Percentiles rank a stretch among this genome's conserved stretches.
These are phyloP conservation scores for Temnothorax ravouxi DNA, from an alignment of 2,888 invertebrate genomes.

Conservation along the genomic window DNA sequence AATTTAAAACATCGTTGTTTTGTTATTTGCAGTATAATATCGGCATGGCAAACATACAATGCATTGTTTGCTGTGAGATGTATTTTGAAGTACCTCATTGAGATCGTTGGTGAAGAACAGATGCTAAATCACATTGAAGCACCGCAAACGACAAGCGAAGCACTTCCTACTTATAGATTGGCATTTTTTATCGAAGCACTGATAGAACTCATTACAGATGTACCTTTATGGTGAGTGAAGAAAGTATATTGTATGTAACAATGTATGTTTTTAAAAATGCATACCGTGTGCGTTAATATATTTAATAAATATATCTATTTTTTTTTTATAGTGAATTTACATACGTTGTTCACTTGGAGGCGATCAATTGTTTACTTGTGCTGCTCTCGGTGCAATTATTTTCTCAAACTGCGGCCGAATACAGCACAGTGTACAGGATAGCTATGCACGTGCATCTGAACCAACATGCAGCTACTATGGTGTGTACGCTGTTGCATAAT, in stretches of 20 bases:
- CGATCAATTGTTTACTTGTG: slow-evolving; percentile 94
- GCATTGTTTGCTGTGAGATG: slow-evolving; percentile 96
- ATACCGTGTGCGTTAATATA: slow-evolving; percentile 1
- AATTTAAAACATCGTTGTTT: slow-evolving; percentile 25
- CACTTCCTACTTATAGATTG: slow-evolving; percentile 83
- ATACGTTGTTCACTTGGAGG: slow-evolving; percentile 95
- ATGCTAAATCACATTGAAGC: slow-evolving; percentile 94
- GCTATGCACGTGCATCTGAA: slow-evolving; percentile 90
- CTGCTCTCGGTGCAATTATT: slow-evolving; percentile 96
- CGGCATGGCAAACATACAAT: slow-evolving; percentile 98
- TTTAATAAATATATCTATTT: slow-evolving; percentile 9
- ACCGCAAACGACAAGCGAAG: slow-evolving; percentile 85
- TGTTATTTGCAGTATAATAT: slow-evolving; percentile 88
- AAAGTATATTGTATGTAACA: background rate
- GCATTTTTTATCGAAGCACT: slow-evolving; percentile 93
- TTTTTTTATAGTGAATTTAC: slow-evolving; percentile 91
- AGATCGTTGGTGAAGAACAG: slow-evolving; percentile 96
- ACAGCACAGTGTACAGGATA: slow-evolving; percentile 87
- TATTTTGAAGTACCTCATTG: slow-evolving; percentile 95
- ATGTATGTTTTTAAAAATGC: slow-evolving; percentile 28
- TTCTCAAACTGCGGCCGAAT: slow-evolving; percentile 88
- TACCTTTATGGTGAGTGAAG: slow-evolving; percentile 91
- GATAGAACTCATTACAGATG: slow-evolving; percentile 93
- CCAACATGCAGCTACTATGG: slow-evolving; percentile 92
- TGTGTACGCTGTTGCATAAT: slow-evolving; percentile 93